A percentile compares a stretch with the other conserved stretches of the same genome.
phyloP scores from a whole-genome alignment of 1,140 invertebrate species.

The Caenorhabditis elegans region DNA sequence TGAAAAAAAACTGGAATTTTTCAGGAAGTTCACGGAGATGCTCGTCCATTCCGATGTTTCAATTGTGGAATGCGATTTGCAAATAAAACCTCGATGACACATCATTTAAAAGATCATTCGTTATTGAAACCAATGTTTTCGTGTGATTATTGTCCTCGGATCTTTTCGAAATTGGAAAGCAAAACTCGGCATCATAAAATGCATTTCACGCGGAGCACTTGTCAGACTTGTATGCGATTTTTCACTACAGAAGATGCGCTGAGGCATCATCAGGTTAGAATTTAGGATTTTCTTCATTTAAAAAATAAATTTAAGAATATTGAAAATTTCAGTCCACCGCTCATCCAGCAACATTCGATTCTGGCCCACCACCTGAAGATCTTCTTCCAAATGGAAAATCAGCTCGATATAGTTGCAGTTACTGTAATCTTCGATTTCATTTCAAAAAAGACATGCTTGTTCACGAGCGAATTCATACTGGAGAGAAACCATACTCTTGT shows the following conservation, averaged over 20 bases:
- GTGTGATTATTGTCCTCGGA: background rate
- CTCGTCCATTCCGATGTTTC: slow-evolving; percentile 17
- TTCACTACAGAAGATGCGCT: slow-evolving; percentile 21
- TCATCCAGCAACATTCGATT: background rate
- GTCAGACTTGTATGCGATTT: slow-evolving; percentile 12
- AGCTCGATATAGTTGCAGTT: background rate
- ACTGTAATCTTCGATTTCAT: slow-evolving; percentile 3
- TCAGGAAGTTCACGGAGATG: background rate
- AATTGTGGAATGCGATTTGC: slow-evolving; percentile 36
- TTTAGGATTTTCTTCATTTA: background rate
- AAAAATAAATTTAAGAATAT: no score
- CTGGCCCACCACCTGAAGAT: background rate
- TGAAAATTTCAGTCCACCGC: background rate
- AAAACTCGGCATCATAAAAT: slow-evolving; percentile 16
- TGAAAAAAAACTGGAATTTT: background rate
- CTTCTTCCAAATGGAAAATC: background rate
- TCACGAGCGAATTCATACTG: slow-evolving; percentile 88
- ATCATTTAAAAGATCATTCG: slow-evolving; percentile 30
- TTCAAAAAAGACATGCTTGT: slow-evolving; percentile 67
- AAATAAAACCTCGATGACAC: slow-evolving; percentile 16
- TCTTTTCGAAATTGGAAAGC: background rate
- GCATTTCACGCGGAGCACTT: background rate
- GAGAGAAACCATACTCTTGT: slow-evolving; percentile 90
- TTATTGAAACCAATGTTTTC: background rate
- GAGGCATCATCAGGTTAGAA: background rate